Percentiles rank a stretch among this genome's conserved stretches.
phyloP scores from a whole-genome alignment of 2,113 vertebrate genomes.

The Sylvietta virens region DNA sequence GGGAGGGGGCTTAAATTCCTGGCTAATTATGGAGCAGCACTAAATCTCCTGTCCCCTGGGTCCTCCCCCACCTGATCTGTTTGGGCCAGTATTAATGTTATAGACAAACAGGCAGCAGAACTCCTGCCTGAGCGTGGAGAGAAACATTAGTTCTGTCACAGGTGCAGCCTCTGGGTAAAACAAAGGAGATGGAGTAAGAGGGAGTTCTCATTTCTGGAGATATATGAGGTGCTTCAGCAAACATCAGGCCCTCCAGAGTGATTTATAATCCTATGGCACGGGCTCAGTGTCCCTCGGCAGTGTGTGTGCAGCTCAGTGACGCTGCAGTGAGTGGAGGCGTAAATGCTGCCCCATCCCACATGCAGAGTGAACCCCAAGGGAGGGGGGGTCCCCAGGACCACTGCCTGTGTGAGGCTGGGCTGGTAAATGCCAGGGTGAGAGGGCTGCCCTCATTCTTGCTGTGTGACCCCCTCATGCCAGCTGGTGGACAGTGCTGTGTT shows the following conservation, averaged over 20 bases:
- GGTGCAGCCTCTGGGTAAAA: not conserved
- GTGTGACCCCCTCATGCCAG: fast-evolving
- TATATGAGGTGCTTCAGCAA: not conserved
- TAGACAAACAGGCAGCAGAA: not conserved
- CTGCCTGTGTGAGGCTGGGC: not conserved
- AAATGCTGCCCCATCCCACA: fast-evolving
- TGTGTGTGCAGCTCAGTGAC: fast-evolving
- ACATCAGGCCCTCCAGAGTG: not conserved
- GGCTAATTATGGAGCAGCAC: slow-evolving; percentile 1
- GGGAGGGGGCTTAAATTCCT: slow-evolving; percentile 14
- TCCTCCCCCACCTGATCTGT: not conserved
- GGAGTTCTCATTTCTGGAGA: slow-evolving; percentile 2
- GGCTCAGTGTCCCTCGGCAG: not conserved
- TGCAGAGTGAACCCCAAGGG: not conserved
- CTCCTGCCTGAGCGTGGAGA: not conserved
- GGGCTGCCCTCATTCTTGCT: not conserved
- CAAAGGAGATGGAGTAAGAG: not conserved
- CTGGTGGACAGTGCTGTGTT: fast-evolving
- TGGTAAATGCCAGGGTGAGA: not conserved
- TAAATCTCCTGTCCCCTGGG: not conserved
- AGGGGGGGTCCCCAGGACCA: not conserved
- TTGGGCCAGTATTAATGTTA: not conserved
- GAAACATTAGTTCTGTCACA: not conserved
- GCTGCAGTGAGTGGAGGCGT: not conserved
- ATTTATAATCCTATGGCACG: not conserved